phyloP scores from a whole-genome alignment of 2,113 vertebrate genomes.

The Elanus axillaris region DNA sequence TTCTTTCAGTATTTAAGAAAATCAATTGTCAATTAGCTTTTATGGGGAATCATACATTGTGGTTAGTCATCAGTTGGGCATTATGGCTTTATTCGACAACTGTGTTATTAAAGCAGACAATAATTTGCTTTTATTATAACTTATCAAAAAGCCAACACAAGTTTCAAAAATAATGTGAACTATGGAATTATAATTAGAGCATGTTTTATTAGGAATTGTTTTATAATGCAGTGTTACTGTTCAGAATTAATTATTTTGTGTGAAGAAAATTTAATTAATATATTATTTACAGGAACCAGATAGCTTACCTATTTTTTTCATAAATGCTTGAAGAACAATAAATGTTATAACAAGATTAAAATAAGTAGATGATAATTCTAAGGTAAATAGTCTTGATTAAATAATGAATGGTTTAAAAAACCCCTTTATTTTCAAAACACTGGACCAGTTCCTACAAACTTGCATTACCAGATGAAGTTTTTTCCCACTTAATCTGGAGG shows the following conservation, averaged over 20 bases:
- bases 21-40: conserved; percentile 71
- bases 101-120: conserved; percentile 63
- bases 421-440: neutral
- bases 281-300: conserved; percentile 41
- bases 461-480: neutral
- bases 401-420: neutral
- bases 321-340: conserved; percentile 14
- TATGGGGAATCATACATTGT: conserved; percentile 55
- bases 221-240: neutral
- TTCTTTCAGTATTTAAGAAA: conserved; percentile 68
- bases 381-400: conserved; percentile 5
- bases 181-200: conserved; percentile 59
- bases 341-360: neutral
- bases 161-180: conserved; percentile 56
- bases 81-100: conserved; percentile 60
- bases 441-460: neutral
- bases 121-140: conserved; percentile 71
- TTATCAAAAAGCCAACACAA: conserved; percentile 59
- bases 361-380: neutral
- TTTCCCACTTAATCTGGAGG: neutral
- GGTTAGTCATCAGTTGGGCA: conserved; percentile 36
- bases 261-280: conserved; percentile 53
- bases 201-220: conserved; percentile 50
- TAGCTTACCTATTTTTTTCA: neutral
- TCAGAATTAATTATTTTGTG: conserved; percentile 58